Conservation (phyloP, 2,797 vertebrate species). For the Alca torda region DNA sequence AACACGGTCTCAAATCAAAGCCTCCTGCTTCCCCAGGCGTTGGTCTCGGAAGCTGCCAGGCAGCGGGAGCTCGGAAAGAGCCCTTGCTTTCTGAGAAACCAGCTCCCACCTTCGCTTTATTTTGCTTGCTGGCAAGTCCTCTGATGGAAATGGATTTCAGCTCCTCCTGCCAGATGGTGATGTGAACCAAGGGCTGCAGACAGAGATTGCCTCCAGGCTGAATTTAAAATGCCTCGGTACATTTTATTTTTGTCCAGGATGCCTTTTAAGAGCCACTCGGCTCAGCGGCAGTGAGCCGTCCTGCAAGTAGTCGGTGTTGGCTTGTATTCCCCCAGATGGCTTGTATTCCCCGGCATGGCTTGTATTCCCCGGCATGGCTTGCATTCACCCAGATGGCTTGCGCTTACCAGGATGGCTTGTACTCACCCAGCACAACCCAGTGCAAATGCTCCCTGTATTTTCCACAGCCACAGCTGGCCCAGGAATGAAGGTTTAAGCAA, state of each 20-base stretch:
- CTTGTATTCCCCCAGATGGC: not conserved
- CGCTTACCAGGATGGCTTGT: too few relatives aligned
- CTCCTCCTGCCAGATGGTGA: constrained; percentile 63
- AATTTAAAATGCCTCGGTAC: constrained; percentile 44
- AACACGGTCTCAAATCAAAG: not conserved
- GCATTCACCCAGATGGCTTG: not conserved
- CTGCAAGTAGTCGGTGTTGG: not conserved
- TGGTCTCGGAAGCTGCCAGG: not conserved
- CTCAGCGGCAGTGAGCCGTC: not conserved
- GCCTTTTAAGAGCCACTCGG: not conserved
- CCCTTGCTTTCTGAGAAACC: not conserved
- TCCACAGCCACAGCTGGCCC: not conserved
- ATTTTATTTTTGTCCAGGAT: constrained; percentile 53
- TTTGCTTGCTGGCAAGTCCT: constrained; percentile 21
- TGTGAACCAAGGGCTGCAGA: constrained; percentile 51
- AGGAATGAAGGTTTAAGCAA: not conserved
- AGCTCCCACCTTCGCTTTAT: constrained; percentile 25
- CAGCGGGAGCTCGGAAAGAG: not conserved
- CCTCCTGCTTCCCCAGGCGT: not conserved
- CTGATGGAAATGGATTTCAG: constrained; percentile 53
- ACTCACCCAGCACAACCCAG: not conserved
- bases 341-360: not conserved
- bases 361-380: not conserved
- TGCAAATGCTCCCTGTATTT: not conserved
- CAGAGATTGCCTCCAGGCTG: constrained; percentile 42